Conservation (phyloP, 2,797 vertebrate genomes). For the Tokudaia tokunoshimensis region DNA sequence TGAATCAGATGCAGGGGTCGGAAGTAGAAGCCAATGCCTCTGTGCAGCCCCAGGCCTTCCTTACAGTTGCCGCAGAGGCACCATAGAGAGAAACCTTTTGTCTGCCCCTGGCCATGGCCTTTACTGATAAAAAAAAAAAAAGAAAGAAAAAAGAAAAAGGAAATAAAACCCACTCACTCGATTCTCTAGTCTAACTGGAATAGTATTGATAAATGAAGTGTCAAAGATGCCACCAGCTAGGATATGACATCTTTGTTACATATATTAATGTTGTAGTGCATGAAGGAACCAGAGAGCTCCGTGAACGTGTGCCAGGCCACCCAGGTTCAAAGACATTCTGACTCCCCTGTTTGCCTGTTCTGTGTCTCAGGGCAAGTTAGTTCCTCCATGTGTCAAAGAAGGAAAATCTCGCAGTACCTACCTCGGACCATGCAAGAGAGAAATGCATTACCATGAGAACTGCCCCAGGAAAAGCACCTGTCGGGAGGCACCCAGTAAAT, state of each 20-base stretch:
- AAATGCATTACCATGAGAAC: neutral
- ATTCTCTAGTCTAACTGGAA: slow-evolving; percentile 9
- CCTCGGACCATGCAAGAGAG: neutral
- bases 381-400: slow-evolving; percentile 1
- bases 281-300: neutral
- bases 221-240: neutral
- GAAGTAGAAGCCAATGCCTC: neutral
- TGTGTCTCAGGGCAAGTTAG: neutral
- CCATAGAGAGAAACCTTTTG: neutral
- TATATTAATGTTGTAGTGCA: rapidly evolving
- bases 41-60: no score
- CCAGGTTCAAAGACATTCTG: neutral
- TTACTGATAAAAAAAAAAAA: neutral
- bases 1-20: neutral
- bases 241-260: neutral
- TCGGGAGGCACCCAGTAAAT: neutral
- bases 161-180: neutral
- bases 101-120: neutral
- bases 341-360: neutral
- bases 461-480: neutral
- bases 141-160: neutral
- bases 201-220: neutral
- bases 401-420: neutral
- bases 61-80: neutral
- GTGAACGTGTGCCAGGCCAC: neutral